Percentiles rank a stretch among this genome's conserved stretches.
These are phyloP conservation scores for Corythaeola cristata DNA, from an alignment of 2,113 vertebrate genomes.

Conservation along the genomic window DNA sequence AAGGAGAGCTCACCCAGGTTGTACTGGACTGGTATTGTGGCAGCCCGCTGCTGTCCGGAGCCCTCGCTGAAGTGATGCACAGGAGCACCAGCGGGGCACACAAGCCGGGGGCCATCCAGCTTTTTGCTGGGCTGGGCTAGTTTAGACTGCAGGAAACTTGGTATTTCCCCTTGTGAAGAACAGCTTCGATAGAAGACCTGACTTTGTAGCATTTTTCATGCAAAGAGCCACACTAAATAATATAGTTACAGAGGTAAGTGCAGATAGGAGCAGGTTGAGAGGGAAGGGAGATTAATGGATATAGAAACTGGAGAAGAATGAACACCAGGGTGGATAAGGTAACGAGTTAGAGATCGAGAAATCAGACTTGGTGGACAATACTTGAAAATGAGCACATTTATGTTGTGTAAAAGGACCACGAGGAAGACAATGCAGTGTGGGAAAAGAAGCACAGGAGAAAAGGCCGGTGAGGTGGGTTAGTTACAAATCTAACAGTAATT, in stretches of 20 bases:
- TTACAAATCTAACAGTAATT: background rate
- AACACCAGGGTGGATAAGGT: background rate
- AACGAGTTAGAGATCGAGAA: background rate
- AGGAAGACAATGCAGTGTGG: background rate
- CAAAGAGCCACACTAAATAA: background rate
- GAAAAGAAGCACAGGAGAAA: background rate
- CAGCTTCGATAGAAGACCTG: background rate
- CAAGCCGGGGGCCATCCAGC: accelerated
- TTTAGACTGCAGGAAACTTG: background rate
- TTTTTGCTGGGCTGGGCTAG: background rate
- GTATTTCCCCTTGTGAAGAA: background rate
- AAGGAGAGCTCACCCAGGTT: background rate
- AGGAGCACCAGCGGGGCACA: background rate
- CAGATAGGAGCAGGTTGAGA: background rate
- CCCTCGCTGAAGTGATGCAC: background rate
- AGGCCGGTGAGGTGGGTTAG: background rate
- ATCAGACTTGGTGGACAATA: background rate
- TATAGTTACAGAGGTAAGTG: background rate
- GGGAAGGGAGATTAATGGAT: background rate
- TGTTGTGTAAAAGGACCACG: background rate
- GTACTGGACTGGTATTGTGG: no score
- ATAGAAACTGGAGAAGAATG: background rate
- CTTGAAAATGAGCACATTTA: background rate
- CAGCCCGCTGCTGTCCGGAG: background rate
- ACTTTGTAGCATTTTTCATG: background rate